These are phyloP conservation scores for Tetraodon nigroviridis DNA, from an alignment of 2,113 vertebrate species.

Conservation along the genomic window DNA sequence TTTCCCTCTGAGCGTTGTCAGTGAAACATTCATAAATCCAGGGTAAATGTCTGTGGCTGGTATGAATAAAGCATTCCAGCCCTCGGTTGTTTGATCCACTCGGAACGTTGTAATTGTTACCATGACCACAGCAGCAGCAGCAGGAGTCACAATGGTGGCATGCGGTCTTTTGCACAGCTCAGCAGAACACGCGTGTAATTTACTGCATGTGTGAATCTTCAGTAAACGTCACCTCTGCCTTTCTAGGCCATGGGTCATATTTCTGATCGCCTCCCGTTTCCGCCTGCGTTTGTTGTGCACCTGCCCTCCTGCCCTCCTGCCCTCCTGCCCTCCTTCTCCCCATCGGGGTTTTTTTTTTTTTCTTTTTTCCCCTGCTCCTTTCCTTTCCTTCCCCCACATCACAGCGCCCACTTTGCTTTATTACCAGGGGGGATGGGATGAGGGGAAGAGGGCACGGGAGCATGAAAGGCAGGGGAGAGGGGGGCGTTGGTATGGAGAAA, in stretches of 20 bases:
- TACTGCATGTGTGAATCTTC: slow-evolving; percentile 52
- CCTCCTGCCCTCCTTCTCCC: too few relatives aligned
- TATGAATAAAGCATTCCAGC: too few relatives aligned
- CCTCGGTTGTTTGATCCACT: too few relatives aligned
- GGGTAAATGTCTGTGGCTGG: too few relatives aligned
- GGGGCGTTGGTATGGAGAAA: slow-evolving; percentile 32
- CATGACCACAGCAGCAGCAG: slow-evolving; percentile 6
- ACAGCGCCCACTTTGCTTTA: slow-evolving; percentile 20
- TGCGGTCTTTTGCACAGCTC: slow-evolving; percentile 37
- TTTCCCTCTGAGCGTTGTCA: too few relatives aligned
- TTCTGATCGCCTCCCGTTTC: slow-evolving; percentile 32
- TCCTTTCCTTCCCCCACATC: slow-evolving; percentile 2
- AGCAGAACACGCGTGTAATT: slow-evolving; percentile 58
- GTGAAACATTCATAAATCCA: too few relatives aligned
- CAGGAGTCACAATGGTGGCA: not conserved
- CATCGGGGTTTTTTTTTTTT: not conserved
- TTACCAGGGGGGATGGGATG: slow-evolving; percentile 24
- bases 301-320: slow-evolving; percentile 18
- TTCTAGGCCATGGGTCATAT: slow-evolving; percentile 14
- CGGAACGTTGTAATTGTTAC: too few relatives aligned
- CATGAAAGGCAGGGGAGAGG: slow-evolving; percentile 27
- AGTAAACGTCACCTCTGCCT: slow-evolving; percentile 3
- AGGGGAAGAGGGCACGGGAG: slow-evolving; percentile 33
- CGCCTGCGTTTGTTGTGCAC: slow-evolving; percentile 31
- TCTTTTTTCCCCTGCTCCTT: slow-evolving; percentile 7